A percentile compares a stretch with the other conserved stretches of the same genome.
Evolutionary conservation across 2,888 invertebrate genomes (phyloP).

Genomic region (Auanema sp.): DNA sequence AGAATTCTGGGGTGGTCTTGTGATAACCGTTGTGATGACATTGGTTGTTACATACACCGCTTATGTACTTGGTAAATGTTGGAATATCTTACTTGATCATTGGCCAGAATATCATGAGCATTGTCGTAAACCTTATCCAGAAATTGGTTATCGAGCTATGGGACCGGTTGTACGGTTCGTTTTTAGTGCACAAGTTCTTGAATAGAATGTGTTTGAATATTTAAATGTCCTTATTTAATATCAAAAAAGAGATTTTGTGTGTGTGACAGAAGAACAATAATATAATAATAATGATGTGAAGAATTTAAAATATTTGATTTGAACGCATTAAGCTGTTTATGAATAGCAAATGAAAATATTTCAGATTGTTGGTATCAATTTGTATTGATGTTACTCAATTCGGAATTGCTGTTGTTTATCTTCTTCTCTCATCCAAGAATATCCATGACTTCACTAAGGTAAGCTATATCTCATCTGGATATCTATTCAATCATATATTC

Average conservation of each 20-base stretch:
- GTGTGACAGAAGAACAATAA: too few species aligned
- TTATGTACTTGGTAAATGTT: slow-evolving; percentile 55
- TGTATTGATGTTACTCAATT: slow-evolving; percentile 59
- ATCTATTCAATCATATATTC: too few species aligned
- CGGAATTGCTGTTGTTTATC: slow-evolving; percentile 55
- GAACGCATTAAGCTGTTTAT: too few species aligned
- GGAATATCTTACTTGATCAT: slow-evolving; percentile 54
- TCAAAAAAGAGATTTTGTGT: background rate
- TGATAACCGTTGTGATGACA: slow-evolving; percentile 46
- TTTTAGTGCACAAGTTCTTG: background rate
- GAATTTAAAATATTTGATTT: too few species aligned
- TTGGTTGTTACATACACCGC: slow-evolving; percentile 53
- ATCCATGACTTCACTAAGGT: slow-evolving; percentile 58
- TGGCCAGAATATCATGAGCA: slow-evolving; percentile 59
- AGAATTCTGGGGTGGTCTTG: slow-evolving; percentile 51
- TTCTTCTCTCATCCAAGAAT: slow-evolving; percentile 58
- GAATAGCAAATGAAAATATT: slow-evolving; percentile 12
- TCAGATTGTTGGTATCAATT: slow-evolving; percentile 48
- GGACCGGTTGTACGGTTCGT: slow-evolving; percentile 43
- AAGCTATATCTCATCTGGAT: background rate
- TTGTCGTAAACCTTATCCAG: slow-evolving; percentile 60
- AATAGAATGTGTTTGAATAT: background rate
- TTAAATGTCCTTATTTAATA: background rate
- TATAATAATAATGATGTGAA: too few species aligned
- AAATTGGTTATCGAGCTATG: slow-evolving; percentile 55